phyloP scores from a whole-genome alignment of 1,140 invertebrate species.

The Aporrectodea caliginosa region DNA sequence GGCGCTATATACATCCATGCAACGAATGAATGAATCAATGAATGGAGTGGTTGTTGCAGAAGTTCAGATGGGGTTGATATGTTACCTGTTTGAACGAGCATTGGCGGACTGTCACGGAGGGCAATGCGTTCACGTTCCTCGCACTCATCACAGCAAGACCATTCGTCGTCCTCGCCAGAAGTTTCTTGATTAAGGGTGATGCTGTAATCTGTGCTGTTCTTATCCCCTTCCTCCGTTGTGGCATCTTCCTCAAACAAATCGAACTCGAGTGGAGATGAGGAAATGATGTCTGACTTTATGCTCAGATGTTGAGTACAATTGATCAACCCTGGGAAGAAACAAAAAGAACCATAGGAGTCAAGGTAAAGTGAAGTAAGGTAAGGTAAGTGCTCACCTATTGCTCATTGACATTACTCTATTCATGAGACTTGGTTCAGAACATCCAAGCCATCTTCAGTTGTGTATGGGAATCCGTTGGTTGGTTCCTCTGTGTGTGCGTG shows the following conservation, averaged over 20 bases:
- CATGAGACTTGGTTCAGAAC: not conserved
- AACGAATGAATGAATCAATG: too few relatives aligned
- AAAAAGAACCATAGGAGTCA: not conserved
- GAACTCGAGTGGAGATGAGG: conserved; percentile 10
- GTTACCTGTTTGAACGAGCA: conserved; percentile 3
- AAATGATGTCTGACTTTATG: conserved; percentile 39
- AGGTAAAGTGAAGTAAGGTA: not conserved
- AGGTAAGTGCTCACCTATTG: not conserved
- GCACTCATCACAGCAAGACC: conserved; percentile 14
- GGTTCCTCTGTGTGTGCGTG: too few relatives aligned
- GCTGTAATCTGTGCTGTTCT: conserved; percentile 43
- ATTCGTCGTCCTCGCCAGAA: conserved; percentile 6
- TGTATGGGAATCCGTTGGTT: too few relatives aligned
- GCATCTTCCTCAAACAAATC: not conserved
- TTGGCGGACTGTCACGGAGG: not conserved
- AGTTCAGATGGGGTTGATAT: too few relatives aligned
- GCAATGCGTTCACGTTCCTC: not conserved
- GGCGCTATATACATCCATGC: too few relatives aligned
- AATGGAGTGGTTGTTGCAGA: too few relatives aligned
- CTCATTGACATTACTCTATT: not conserved
- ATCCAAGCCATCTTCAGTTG: not conserved
- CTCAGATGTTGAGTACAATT: conserved; percentile 46
- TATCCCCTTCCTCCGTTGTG: conserved; percentile 65
- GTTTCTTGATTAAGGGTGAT: not conserved
- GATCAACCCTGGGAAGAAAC: conserved; percentile 41